Evolutionary conservation across 2,888 invertebrate species (phyloP).

Genomic region (Teleiodes luculella): DNA sequence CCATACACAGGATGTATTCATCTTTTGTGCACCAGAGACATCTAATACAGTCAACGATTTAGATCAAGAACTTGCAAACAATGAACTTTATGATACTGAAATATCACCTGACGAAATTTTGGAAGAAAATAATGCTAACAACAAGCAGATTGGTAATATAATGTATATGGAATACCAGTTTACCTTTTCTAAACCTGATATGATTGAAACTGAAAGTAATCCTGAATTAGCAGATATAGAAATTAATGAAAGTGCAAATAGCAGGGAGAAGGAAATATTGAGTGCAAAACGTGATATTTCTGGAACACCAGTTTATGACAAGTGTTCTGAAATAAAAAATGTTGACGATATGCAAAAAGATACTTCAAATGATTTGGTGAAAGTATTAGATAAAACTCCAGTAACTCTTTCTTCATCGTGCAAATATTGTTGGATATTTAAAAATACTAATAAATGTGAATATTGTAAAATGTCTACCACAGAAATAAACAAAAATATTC

Average conservation of each 20-base stretch:
- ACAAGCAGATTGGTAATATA: neutral
- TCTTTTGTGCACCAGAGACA: slow-evolving; percentile 6
- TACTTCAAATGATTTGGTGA: neutral
- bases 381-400: too few species aligned
- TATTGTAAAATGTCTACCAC: neutral
- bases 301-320: slow-evolving; percentile 29
- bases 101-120: neutral
- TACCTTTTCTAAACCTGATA: slow-evolving; percentile 2
- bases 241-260: neutral
- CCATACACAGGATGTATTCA: neutral
- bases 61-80: too few species aligned
- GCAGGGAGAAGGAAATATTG: neutral
- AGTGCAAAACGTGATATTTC: slow-evolving; percentile 38
- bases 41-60: neutral
- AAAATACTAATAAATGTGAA: neutral
- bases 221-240: neutral
- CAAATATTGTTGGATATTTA: slow-evolving; percentile 30
- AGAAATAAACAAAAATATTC: too few species aligned
- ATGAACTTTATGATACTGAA: too few species aligned
- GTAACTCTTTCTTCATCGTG: too few species aligned
- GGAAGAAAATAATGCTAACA: neutral
- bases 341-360: neutral
- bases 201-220: neutral
- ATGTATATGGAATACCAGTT: neutral
- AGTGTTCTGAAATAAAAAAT: slow-evolving; percentile 19